Evolutionary conservation across 1,140 invertebrate genomes (phyloP).

Genomic region (Steinernema feltiae): DNA sequence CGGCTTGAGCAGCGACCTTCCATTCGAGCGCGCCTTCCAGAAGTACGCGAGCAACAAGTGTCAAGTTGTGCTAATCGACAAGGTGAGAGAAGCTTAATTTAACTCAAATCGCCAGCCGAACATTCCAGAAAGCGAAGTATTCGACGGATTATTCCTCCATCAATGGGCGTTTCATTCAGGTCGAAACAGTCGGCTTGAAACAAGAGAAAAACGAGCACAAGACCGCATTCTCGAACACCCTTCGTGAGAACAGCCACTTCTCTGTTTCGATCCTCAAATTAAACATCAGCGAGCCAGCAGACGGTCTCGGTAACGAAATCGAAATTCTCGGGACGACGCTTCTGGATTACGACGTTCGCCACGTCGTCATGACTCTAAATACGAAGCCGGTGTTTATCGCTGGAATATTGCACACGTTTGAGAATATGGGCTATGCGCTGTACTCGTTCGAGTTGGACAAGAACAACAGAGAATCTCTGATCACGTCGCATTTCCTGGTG

Average conservation of each 20-base stretch:
- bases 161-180: neutral
- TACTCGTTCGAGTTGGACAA: neutral
- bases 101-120: too few species aligned
- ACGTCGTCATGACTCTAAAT: neutral
- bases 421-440: neutral
- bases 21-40: neutral
- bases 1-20: neutral
- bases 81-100: too few species aligned
- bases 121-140: too few species aligned
- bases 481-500: neutral
- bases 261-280: neutral
- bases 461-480: neutral
- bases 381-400: neutral
- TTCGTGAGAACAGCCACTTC: neutral
- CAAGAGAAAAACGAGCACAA: neutral
- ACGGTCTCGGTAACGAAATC: neutral
- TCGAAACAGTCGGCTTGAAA: neutral
- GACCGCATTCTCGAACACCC: neutral
- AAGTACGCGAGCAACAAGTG: neutral
- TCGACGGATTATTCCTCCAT: neutral
- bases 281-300: neutral
- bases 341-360: neutral
- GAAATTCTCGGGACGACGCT: neutral
- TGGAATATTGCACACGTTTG: neutral
- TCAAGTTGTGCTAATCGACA: neutral